Conservation (phyloP, 1,140 invertebrate genomes). For the Fopius arisanus region DNA sequence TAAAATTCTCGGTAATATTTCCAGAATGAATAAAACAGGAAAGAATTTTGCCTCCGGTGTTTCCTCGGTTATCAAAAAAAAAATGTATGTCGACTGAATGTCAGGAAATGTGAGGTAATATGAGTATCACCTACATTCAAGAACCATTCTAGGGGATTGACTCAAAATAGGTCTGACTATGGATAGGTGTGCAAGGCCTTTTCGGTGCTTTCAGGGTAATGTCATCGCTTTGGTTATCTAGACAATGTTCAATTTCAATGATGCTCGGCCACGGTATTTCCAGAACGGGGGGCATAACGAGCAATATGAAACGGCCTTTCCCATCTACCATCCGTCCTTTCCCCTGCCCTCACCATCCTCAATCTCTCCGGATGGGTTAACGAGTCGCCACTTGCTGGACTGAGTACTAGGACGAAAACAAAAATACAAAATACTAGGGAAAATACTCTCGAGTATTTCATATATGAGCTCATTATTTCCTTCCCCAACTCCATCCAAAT, state of each 20-base stretch:
- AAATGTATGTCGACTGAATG: too few relatives aligned
- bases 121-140: neutral
- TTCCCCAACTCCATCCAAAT: too few relatives aligned
- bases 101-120: neutral
- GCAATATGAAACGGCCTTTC: conserved; percentile 1
- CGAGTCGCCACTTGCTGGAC: neutral
- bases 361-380: neutral
- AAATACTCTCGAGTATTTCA: neutral
- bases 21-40: too few relatives aligned
- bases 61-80: too few relatives aligned
- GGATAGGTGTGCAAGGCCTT: neutral
- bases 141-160: neutral
- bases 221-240: conserved; percentile 8
- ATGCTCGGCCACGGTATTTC: neutral
- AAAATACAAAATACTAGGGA: neutral
- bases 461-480: neutral
- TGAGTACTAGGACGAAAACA: neutral
- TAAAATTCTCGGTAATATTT: too few relatives aligned
- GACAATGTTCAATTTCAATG: conserved; percentile 11
- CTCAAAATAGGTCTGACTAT: neutral
- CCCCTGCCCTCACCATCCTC: neutral
- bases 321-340: neutral
- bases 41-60: too few relatives aligned
- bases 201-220: conserved; percentile 5
- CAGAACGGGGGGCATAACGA: neutral